Evolutionary conservation across 2,113 vertebrate genomes (phyloP), one percentile per base, ranked within the genome.

Genomic region (Donacobius atricapilla): DNA sequence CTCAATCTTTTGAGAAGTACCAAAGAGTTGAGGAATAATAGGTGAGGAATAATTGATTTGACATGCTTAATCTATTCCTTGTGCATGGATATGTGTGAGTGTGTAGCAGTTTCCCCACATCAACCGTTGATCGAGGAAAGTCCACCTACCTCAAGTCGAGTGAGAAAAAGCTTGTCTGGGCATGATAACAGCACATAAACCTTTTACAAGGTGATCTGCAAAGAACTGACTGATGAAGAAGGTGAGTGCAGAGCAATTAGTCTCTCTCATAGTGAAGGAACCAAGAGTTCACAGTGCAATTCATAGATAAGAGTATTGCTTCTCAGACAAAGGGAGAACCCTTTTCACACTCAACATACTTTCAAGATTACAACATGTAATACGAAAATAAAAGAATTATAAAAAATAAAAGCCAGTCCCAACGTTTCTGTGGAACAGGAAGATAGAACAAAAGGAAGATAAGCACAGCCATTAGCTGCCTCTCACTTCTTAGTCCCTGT

Each of bases 41-140:
- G 19, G 44, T 70, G 66, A 61, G 11, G 30, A 91, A 90, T 65
- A 94, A 85, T 63, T 73, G 63, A 91, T 93, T 84, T 90, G 42
- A 72, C 39, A 64, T 66, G 28, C 75, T 81, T 83, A 77, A 45
- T 70, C 42, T 80, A 35, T 69, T 91, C n/a, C 31, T 72, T 88
- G 51, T 51, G 66, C 33, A 12, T 30, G 33, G 37, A 48, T 95
- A 76, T 18, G 16, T 66, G 24, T 66, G 13, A 91, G 30, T 11
- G 6, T 40, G 42, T 53, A 73, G 35, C 50, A 51, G 42, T 77
- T 90, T 90, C 20, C 47, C 21, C 24, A 64, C 22, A 48, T 27
- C 16, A 33, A 22, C 33, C 39, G 19, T 10, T 0, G 1, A 44
- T 2, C 0, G 2, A 68, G 21, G 14, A 91, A 85, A 83, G 37